These are phyloP conservation scores for Acanthurus leucopareius DNA, from an alignment of 2,797 vertebrate species.

Conservation along the genomic window DNA sequence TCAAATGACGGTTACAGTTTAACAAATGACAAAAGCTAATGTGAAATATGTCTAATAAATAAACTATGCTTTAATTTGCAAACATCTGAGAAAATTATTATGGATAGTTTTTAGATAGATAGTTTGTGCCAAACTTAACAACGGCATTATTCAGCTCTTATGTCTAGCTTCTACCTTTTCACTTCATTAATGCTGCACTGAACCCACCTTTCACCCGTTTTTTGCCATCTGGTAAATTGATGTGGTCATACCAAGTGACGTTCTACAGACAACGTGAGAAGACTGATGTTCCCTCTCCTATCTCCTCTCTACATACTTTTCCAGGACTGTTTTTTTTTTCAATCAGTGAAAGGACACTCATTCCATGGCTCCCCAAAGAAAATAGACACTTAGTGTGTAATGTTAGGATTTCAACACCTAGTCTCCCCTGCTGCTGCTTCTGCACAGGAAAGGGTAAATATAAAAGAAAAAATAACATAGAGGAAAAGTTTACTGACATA, in stretches of 20 bases:
- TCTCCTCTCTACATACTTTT: slow-evolving; percentile 42
- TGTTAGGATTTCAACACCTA: slow-evolving; percentile 70
- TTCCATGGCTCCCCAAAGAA: slow-evolving; percentile 29
- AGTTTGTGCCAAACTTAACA: no score
- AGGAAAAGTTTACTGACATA: background rate
- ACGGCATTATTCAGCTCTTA: no score
- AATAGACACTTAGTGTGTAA: slow-evolving; percentile 58
- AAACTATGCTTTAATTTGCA: no score
- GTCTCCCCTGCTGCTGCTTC: slow-evolving; percentile 24
- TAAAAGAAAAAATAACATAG: slow-evolving; percentile 10
- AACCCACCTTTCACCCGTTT: background rate
- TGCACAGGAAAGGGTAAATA: slow-evolving; percentile 54
- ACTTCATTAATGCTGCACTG: background rate
- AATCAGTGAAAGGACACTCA: slow-evolving; percentile 2
- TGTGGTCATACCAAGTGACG: background rate
- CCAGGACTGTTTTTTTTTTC: slow-evolving; percentile 26
- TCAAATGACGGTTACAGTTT: no score
- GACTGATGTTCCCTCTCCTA: background rate
- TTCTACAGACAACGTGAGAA: background rate
- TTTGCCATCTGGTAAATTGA: background rate
- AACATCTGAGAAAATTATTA: background rate
- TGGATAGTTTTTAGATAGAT: background rate
- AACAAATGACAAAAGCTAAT: no score
- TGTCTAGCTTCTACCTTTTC: no score
- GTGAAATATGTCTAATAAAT: no score